These are phyloP conservation scores for Microtus montanus DNA, from an alignment of 2,113 vertebrate genomes.

Conservation along the genomic window DNA sequence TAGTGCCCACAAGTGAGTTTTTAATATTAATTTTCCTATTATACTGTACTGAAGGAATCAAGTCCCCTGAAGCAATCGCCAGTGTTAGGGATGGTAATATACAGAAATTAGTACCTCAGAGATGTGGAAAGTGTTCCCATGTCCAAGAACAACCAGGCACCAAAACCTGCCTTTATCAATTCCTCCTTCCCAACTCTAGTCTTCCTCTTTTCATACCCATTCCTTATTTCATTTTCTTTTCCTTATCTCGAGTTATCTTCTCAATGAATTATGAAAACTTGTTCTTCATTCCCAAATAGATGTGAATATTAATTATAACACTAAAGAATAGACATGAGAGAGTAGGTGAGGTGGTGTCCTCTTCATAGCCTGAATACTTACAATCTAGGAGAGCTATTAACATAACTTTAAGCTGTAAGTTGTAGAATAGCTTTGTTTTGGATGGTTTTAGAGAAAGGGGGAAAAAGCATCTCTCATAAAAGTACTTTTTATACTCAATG, in stretches of 20 bases:
- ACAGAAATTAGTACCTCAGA: background rate
- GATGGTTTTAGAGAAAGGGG: background rate
- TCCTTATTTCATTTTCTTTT: background rate
- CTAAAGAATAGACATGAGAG: background rate
- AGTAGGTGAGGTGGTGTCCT: rapidly evolving
- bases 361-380: background rate
- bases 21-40: background rate
- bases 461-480: background rate
- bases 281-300: background rate
- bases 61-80: background rate
- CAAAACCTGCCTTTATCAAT: background rate
- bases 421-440: background rate
- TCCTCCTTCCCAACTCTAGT: background rate
- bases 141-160: background rate
- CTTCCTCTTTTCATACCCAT: background rate
- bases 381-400: background rate
- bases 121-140: background rate
- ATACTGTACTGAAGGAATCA: background rate
- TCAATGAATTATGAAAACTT: background rate
- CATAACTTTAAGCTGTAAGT: background rate
- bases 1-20: background rate
- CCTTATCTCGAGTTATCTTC: background rate
- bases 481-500: background rate
- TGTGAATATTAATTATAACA: background rate
- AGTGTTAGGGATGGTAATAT: background rate